These are phyloP conservation scores for Coenonympha glycerion DNA, from an alignment of 2,888 invertebrate species.

Conservation along the genomic window DNA sequence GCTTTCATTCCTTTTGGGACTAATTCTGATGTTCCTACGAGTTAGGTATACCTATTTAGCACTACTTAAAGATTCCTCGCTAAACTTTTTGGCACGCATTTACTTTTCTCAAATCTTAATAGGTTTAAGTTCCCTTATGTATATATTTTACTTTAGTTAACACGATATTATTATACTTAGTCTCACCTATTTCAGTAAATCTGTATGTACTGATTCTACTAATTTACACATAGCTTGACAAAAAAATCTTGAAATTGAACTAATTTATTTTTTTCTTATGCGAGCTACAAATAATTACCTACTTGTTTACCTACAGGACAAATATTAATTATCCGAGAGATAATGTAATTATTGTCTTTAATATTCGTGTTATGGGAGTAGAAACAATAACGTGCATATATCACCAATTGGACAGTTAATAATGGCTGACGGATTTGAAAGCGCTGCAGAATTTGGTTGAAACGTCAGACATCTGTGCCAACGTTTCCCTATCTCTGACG, in stretches of 20 bases:
- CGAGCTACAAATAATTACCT: no score
- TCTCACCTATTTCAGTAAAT: no score
- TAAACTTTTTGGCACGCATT: neutral
- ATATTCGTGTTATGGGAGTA: neutral
- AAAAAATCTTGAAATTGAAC: no score
- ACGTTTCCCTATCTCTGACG: constrained; percentile 21
- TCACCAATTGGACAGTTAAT: constrained; percentile 44
- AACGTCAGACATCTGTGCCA: constrained; percentile 19
- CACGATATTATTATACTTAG: no score
- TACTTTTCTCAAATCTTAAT: neutral
- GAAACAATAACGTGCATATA: constrained; percentile 25
- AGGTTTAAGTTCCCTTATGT: neutral
- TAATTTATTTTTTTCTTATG: no score
- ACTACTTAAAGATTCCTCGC: neutral
- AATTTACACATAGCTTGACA: no score
- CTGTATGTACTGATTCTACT: no score
- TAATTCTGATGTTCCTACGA: neutral
- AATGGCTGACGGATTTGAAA: constrained; percentile 60
- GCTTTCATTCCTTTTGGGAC: constrained; percentile 2
- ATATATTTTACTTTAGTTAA: no score
- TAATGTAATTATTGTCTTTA: neutral
- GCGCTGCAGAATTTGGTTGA: constrained; percentile 52
- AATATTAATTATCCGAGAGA: no score
- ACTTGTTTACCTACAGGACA: no score
- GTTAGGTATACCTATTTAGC: neutral